Conservation (phyloP, 2,797 vertebrate genomes). For the Valencia hispanica region DNA sequence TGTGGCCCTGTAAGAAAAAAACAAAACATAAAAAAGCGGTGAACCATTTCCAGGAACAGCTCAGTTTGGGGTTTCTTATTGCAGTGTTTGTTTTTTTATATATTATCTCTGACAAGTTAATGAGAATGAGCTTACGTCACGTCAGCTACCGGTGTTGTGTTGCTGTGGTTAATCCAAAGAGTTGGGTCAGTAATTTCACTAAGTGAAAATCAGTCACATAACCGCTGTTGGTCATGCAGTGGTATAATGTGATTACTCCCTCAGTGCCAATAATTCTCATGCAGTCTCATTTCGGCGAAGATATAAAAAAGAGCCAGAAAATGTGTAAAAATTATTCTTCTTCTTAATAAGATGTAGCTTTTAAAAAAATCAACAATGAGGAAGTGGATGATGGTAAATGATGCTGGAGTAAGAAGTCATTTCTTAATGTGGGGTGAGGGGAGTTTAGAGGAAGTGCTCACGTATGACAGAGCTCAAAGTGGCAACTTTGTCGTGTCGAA, state of each 20-base stretch:
- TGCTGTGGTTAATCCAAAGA: not conserved
- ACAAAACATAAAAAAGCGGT: conserved; percentile 31
- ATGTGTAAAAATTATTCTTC: not conserved
- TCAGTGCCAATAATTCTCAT: not conserved
- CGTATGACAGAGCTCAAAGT: conserved; percentile 50
- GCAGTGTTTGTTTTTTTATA: conserved; percentile 11
- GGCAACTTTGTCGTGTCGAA: conserved; percentile 63
- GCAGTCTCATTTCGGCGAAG: not conserved
- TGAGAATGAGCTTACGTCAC: not conserved
- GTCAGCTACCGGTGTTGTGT: not conserved
- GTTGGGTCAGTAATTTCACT: conserved; percentile 7
- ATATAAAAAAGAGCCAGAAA: not conserved
- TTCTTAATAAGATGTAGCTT: conserved; percentile 14
- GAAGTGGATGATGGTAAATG: conserved; percentile 60
- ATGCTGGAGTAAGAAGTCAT: conserved; percentile 44
- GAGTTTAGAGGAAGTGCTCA: conserved; percentile 74
- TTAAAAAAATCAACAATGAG: conserved; percentile 20
- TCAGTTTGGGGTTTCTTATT: conserved; percentile 18
- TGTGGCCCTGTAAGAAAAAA: conserved; percentile 49
- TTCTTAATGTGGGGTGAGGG: conserved; percentile 68
- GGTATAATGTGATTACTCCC: conserved; percentile 1
- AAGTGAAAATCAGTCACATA: conserved; percentile 9
- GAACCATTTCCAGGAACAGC: conserved; percentile 70
- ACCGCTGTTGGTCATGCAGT: not conserved
- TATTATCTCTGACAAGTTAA: not conserved